phyloP scores from a whole-genome alignment of 2,797 vertebrate genomes.

The Hypotaenidia philippensis region DNA sequence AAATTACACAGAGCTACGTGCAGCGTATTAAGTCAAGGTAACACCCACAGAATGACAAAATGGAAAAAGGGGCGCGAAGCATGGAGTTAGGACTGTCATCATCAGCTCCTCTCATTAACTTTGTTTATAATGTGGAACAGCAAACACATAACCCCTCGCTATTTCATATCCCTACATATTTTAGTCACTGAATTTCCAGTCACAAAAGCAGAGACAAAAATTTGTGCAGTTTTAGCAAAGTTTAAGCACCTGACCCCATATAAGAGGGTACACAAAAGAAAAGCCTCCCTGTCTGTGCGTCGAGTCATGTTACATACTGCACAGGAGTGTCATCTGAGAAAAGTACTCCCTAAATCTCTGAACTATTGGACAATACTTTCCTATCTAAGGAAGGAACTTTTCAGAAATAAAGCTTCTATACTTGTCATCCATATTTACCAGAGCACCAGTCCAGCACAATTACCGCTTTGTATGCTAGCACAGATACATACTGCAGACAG shows the following conservation, averaged over 20 bases:
- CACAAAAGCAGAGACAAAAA: neutral
- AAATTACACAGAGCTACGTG: neutral
- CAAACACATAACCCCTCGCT: neutral
- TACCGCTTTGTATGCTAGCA: neutral
- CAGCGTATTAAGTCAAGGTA: neutral
- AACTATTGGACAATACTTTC: neutral
- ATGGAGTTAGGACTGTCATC: neutral
- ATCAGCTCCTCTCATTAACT: neutral
- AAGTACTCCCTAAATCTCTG: neutral
- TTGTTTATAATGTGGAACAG: neutral
- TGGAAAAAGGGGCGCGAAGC: neutral
- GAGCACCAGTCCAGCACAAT: neutral
- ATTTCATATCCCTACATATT: neutral
- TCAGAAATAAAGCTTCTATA: neutral
- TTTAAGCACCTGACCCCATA: neutral
- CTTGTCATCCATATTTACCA: neutral
- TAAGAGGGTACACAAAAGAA: neutral
- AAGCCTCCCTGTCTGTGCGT: neutral
- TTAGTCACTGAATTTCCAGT: neutral
- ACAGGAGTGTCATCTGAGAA: neutral
- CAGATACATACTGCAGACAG: neutral
- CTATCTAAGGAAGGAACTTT: neutral
- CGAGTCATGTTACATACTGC: neutral
- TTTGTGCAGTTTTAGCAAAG: neutral
- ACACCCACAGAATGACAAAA: constrained; percentile 21